phyloP scores from a whole-genome alignment of 2,797 vertebrate genomes.

The Sebastes melanostomus region DNA sequence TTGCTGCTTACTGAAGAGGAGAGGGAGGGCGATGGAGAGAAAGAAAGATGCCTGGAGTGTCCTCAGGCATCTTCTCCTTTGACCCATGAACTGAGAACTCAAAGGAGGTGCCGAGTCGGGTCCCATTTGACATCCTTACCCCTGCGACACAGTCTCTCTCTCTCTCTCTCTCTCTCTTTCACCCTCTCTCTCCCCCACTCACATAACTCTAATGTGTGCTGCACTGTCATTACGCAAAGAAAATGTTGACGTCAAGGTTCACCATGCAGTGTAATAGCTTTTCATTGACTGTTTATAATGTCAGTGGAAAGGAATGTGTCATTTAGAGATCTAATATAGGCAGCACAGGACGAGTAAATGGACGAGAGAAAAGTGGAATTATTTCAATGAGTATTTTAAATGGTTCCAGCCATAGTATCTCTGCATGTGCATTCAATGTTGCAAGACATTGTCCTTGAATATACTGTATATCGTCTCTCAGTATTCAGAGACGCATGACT shows the following conservation, averaged over 20 bases:
- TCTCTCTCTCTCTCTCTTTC: background rate
- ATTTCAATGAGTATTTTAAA: background rate
- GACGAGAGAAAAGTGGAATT: background rate
- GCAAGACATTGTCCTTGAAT: background rate
- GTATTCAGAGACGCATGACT: background rate
- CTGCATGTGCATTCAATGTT: background rate
- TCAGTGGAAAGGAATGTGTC: slow-evolving; percentile 39
- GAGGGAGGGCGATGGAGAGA: slow-evolving; percentile 16
- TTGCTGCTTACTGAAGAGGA: slow-evolving; percentile 40
- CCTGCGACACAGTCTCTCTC: background rate
- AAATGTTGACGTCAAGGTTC: slow-evolving; percentile 55
- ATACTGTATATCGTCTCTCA: background rate
- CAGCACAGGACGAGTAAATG: background rate
- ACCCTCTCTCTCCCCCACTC: background rate
- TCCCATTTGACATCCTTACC: slow-evolving; percentile 41
- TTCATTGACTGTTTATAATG: slow-evolving; percentile 42
- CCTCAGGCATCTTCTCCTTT: slow-evolving; percentile 52
- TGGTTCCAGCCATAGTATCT: background rate
- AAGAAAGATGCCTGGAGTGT: slow-evolving; percentile 26
- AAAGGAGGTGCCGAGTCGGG: slow-evolving; percentile 36
- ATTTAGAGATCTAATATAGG: slow-evolving; percentile 11
- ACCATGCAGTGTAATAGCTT: slow-evolving; percentile 48
- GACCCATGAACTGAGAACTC: slow-evolving; percentile 59
- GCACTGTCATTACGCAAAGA: slow-evolving; percentile 27
- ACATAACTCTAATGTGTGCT: slow-evolving; percentile 5